Base-by-base conservation (phyloP, 2,888 invertebrate species). In the Phania funesta region DNA sequence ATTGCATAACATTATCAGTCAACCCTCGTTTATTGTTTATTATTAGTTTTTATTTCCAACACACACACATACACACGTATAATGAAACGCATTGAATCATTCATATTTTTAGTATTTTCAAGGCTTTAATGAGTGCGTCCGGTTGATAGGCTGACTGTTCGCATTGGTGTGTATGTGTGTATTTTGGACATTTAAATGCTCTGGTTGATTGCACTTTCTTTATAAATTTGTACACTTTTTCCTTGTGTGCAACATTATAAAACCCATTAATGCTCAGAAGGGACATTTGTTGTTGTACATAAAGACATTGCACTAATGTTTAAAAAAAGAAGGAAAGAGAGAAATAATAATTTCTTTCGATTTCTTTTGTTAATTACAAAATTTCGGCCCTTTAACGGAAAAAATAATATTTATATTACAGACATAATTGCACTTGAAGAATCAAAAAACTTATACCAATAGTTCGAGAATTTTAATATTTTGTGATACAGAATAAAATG, bases 181-280 rank as follows among this genome's bases (percentile, higher is more conserved):
- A n/a, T 52, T 71, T 70, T 44, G 70, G 29, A 65, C 46, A 67
- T 70, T 78, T 64, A 74, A 82, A 78, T 74, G 78, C 50, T 82
- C 52, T 78, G 78, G 70, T 78, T 82, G 82, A 82, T 82, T 82
- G 82, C 82, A 82, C 82, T 82, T 78, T 82, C 78, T 78, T 78
- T 20, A 68, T 76, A 60, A 58, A n/a, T 50, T 56, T 48, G 38
- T 48, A 29, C 18, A 48, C 3, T 22, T 52, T 48, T 48, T 68
- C 35, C n/a, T 32, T 65, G 22, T 58, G 9, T 58, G 20, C 24
- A 38, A 56, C 48, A 20, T 44, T 18, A 68, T 7, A 44, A 50
- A 73, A 44, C 5, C 13, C 35, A 60, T 79, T 79, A 78, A 58
- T 71, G 41, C 41, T 78, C 73, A 65, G 50, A 54, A 73, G 58